These are phyloP conservation scores for Troides oblongomaculatus DNA, from an alignment of 2,888 invertebrate genomes.

Conservation along the genomic window DNA sequence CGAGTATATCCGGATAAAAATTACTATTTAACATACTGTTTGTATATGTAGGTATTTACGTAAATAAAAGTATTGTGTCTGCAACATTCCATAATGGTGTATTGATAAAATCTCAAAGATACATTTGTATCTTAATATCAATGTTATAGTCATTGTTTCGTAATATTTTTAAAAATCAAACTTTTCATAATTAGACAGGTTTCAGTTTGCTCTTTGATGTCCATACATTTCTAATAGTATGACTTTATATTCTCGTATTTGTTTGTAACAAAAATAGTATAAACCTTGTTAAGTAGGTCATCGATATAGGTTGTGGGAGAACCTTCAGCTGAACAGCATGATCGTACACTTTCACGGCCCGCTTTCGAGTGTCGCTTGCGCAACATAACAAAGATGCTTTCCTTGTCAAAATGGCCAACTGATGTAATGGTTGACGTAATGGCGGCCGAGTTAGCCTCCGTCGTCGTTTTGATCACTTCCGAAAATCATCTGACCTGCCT, in stretches of 20 bases:
- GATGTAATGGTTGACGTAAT: conserved; percentile 56
- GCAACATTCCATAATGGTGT: too few relatives aligned
- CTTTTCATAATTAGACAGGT: too few relatives aligned
- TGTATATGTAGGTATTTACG: too few relatives aligned
- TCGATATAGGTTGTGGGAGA: conserved; percentile 23
- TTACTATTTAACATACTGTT: too few relatives aligned
- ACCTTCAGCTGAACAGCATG: conserved; percentile 21
- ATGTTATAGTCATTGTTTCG: too few relatives aligned
- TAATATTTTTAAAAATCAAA: neutral
- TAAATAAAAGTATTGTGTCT: too few relatives aligned
- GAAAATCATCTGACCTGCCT: conserved; percentile 4
- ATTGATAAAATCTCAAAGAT: too few relatives aligned
- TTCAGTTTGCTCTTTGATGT: too few relatives aligned
- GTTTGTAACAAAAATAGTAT: neutral
- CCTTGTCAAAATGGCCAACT: conserved; percentile 55
- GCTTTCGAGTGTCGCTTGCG: conserved; percentile 38
- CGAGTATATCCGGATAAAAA: too few relatives aligned
- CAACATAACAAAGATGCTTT: conserved; percentile 38
- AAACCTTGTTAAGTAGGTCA: conserved; percentile 12
- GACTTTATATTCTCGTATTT: neutral
- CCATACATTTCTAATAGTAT: neutral
- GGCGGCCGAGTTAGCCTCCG: conserved; percentile 40
- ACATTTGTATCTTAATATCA: too few relatives aligned
- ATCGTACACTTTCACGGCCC: conserved; percentile 38
- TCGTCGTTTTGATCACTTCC: conserved; percentile 19